These are phyloP conservation scores for Esox niger DNA, from an alignment of 2,113 vertebrate genomes.

Conservation along the genomic window DNA sequence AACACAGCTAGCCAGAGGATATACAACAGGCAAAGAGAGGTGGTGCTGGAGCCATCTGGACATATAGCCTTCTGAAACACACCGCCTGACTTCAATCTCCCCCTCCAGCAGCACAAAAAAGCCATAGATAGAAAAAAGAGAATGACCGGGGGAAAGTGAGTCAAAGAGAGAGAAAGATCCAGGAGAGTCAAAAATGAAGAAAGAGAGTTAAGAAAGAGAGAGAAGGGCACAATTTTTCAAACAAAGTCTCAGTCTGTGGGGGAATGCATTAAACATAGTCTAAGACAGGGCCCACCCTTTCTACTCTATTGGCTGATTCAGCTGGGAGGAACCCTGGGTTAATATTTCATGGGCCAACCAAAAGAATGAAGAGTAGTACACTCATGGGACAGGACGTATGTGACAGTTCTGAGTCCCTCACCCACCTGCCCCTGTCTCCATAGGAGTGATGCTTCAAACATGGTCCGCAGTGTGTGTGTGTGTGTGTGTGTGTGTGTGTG, in stretches of 20 bases:
- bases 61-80: conserved; percentile 48
- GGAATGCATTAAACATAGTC: conserved; percentile 59
- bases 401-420: not conserved
- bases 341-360: conserved; percentile 68
- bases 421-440: conserved; percentile 1
- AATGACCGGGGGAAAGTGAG: not conserved
- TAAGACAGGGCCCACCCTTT: conserved; percentile 62
- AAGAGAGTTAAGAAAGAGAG: not conserved
- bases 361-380: conserved; percentile 52
- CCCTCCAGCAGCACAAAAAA: conserved; percentile 8
- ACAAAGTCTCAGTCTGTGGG: conserved; percentile 43
- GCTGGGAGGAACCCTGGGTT: conserved; percentile 50
- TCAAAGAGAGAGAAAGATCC: not conserved
- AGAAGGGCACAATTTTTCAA: conserved; percentile 42
- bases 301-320: conserved; percentile 61
- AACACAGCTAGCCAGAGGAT: conserved; percentile 53
- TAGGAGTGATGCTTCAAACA: conserved; percentile 33
- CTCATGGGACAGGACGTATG: conserved; percentile 42
- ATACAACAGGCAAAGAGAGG: conserved; percentile 53
- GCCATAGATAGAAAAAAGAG: not conserved
- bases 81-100: conserved; percentile 29
- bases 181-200: not conserved
- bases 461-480: not conserved
- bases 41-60: conserved; percentile 62
- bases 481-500: too few relatives aligned